phyloP scores from a whole-genome alignment of 1,140 invertebrate genomes.

The Rhagoletis zephyria region DNA sequence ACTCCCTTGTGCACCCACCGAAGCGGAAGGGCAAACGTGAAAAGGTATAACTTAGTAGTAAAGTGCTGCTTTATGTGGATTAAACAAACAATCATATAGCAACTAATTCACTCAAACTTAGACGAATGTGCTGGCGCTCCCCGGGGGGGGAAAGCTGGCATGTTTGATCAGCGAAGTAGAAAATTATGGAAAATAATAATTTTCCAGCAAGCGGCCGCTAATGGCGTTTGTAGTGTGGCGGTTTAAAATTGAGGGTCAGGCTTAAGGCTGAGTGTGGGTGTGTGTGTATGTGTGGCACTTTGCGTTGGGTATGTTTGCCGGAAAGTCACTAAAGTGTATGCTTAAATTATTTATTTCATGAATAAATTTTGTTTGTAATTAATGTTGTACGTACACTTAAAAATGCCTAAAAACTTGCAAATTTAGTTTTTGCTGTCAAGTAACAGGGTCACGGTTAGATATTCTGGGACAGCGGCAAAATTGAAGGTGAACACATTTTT shows the following conservation, averaged over 20 bases:
- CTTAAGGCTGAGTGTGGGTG: too few relatives aligned
- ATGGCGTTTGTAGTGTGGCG: background rate
- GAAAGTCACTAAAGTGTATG: too few relatives aligned
- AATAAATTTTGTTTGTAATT: too few relatives aligned
- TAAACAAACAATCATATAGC: background rate
- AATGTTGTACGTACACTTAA: too few relatives aligned
- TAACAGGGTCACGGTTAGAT: too few relatives aligned
- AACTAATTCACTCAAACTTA: background rate
- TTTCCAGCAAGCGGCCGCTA: background rate
- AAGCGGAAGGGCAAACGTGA: background rate
- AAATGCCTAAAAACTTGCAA: too few relatives aligned
- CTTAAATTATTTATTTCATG: too few relatives aligned
- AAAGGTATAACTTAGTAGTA: background rate
- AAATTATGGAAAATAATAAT: conserved; percentile 30
- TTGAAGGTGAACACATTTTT: too few relatives aligned
- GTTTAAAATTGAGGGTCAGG: background rate
- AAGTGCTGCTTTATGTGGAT: background rate
- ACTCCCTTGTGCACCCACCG: background rate
- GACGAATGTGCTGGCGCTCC: background rate
- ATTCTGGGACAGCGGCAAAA: too few relatives aligned
- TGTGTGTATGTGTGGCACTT: too few relatives aligned
- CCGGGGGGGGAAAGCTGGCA: background rate
- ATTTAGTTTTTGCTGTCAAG: too few relatives aligned
- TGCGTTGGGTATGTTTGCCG: too few relatives aligned
- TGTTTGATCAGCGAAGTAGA: conserved; percentile 8